A percentile compares a stretch with the other conserved stretches of the same genome.
These are phyloP conservation scores for Penaeus monodon DNA, from an alignment of 2,888 invertebrate genomes.

Conservation along the genomic window DNA sequence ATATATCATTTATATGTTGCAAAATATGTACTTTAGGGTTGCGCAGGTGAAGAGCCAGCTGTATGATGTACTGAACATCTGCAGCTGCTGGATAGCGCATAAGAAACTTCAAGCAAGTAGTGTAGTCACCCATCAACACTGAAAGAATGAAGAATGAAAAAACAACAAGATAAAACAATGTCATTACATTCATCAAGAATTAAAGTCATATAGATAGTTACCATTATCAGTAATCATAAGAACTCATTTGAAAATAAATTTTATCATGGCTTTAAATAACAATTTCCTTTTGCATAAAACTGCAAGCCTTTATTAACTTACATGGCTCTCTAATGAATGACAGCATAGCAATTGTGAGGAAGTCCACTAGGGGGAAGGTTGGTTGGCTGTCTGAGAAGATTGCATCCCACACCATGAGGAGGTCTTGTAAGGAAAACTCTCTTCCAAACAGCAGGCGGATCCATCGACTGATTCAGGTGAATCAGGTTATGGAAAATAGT, in stretches of 20 bases:
- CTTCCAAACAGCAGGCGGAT: slow-evolving; percentile 85
- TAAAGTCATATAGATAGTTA: no score
- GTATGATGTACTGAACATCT: slow-evolving; percentile 77
- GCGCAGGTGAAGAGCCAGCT: slow-evolving; percentile 73
- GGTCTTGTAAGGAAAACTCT: slow-evolving; percentile 83
- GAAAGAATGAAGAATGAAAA: slow-evolving; percentile 64
- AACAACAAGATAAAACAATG: background rate
- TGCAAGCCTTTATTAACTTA: slow-evolving; percentile 71
- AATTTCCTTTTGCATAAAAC: no score
- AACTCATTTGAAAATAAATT: background rate
- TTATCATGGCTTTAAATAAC: background rate
- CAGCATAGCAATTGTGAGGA: slow-evolving; percentile 83
- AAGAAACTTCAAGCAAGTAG: slow-evolving; percentile 76
- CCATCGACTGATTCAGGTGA: slow-evolving; percentile 79
- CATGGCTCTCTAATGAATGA: slow-evolving; percentile 79
- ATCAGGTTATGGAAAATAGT: background rate
- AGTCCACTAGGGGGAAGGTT: slow-evolving; percentile 75
- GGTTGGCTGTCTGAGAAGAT: slow-evolving; percentile 79
- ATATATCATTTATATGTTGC: background rate
- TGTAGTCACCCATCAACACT: slow-evolving; percentile 78
- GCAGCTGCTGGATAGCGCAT: slow-evolving; percentile 79
- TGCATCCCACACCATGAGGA: slow-evolving; percentile 86
- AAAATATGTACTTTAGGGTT: slow-evolving; percentile 41
- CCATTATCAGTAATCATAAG: no score
- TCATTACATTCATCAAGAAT: no score